phyloP scores from a whole-genome alignment of 2,797 vertebrate genomes.

The Acrocephalus scirpaceus region DNA sequence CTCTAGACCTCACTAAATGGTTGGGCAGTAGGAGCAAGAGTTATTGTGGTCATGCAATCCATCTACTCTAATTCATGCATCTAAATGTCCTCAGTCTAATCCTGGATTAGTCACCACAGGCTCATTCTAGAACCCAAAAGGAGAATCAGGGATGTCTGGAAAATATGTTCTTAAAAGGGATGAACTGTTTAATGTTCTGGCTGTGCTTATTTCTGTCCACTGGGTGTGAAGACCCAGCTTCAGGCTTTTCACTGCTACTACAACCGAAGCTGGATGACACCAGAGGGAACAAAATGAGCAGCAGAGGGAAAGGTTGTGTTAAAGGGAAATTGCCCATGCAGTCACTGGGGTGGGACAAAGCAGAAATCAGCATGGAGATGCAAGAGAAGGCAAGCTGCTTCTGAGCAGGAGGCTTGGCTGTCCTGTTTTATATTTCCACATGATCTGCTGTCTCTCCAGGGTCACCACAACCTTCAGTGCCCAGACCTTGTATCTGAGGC shows the following conservation, averaged over 20 bases:
- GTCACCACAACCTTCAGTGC: neutral
- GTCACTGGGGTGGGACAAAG: neutral
- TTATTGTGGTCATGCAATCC: neutral
- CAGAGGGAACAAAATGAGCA: neutral
- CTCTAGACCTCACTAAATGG: neutral
- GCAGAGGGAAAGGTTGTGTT: neutral
- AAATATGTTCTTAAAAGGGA: neutral
- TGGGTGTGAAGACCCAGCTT: neutral
- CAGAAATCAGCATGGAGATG: neutral
- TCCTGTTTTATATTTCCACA: neutral
- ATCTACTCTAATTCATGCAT: neutral
- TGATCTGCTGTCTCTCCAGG: neutral
- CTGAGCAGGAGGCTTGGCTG: neutral
- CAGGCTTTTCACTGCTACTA: neutral
- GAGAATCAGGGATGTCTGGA: neutral
- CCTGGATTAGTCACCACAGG: neutral
- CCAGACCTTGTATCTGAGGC: neutral
- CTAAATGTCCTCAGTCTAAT: neutral
- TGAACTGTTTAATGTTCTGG: neutral
- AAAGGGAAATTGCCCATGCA: neutral
- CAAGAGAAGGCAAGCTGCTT: neutral
- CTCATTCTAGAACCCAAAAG: neutral
- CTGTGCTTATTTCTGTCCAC: neutral
- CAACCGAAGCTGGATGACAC: neutral
- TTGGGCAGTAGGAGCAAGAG: neutral